Evolutionary conservation across 2,797 vertebrate genomes (phyloP).

Genomic region (Helicolenus hilgendorfi): DNA sequence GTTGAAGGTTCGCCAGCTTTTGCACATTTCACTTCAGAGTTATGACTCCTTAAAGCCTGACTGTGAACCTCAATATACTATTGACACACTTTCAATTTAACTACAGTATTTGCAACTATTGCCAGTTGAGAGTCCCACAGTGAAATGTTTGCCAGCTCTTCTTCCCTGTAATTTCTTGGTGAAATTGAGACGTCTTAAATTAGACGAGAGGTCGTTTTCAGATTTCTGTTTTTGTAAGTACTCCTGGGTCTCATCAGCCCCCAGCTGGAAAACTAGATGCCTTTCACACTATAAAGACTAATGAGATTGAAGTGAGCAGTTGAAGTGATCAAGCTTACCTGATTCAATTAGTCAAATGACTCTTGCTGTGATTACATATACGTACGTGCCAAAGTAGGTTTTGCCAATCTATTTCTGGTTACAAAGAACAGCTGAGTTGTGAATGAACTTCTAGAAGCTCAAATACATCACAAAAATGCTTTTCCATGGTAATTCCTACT

Average conservation of each 20-base stretch:
- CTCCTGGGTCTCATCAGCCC: background rate
- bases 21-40: background rate
- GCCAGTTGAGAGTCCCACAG: background rate
- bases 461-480: too few relatives aligned
- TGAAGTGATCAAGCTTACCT: constrained; percentile 24
- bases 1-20: background rate
- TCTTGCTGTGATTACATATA: constrained; percentile 22
- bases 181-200: background rate
- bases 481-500: background rate
- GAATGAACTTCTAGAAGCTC: background rate
- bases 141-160: background rate
- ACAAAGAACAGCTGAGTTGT: background rate
- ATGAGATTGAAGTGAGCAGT: constrained; percentile 31
- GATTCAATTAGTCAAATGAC: constrained; percentile 58
- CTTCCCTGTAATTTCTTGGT: background rate
- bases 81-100: background rate
- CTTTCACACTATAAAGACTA: constrained; percentile 18
- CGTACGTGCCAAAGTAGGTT: background rate
- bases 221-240: background rate
- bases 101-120: background rate
- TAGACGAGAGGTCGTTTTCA: background rate
- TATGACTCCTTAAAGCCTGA: background rate
- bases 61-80: background rate
- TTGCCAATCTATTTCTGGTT: constrained; percentile 1
- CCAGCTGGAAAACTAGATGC: background rate